These are phyloP conservation scores for Pyrocephalus nanus DNA, from an alignment of 2,797 vertebrate genomes.

Conservation along the genomic window DNA sequence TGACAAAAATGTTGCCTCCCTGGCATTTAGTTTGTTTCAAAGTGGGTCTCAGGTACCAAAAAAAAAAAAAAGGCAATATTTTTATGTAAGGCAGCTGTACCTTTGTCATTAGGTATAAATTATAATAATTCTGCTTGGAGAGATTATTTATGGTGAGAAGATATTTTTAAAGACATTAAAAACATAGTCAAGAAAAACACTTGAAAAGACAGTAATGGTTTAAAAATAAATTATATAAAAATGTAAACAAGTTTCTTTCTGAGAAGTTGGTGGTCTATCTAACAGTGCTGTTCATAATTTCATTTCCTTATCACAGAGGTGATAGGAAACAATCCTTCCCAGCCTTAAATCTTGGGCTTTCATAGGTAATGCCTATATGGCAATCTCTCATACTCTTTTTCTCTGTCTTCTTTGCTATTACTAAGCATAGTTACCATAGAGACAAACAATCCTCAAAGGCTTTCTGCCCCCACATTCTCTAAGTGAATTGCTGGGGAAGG, in stretches of 20 bases:
- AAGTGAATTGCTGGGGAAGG: not conserved
- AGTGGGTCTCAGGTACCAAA: not conserved
- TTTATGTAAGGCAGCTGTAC: not conserved
- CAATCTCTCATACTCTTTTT: not conserved
- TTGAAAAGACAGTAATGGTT: not conserved
- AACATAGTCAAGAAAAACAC: not conserved
- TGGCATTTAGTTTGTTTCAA: not conserved
- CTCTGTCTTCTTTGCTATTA: not conserved
- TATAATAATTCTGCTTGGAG: not conserved
- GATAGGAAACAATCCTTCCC: not conserved
- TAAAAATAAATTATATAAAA: not conserved
- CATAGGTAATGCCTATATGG: not conserved
- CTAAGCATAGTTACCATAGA: slow-evolving; percentile 42
- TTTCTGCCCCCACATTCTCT: not conserved
- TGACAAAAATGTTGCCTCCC: not conserved
- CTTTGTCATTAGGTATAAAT: not conserved
- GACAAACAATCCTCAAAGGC: slow-evolving; percentile 35
- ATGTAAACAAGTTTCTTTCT: not conserved
- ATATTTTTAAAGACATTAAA: not conserved
- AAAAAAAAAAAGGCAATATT: not conserved
- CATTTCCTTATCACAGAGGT: not conserved
- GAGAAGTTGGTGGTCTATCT: not conserved
- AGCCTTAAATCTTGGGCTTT: not conserved
- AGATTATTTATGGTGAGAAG: not conserved
- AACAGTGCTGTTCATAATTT: not conserved